Evolutionary conservation across 1,140 invertebrate genomes (phyloP).

Genomic region (Tenebrio molitor): DNA sequence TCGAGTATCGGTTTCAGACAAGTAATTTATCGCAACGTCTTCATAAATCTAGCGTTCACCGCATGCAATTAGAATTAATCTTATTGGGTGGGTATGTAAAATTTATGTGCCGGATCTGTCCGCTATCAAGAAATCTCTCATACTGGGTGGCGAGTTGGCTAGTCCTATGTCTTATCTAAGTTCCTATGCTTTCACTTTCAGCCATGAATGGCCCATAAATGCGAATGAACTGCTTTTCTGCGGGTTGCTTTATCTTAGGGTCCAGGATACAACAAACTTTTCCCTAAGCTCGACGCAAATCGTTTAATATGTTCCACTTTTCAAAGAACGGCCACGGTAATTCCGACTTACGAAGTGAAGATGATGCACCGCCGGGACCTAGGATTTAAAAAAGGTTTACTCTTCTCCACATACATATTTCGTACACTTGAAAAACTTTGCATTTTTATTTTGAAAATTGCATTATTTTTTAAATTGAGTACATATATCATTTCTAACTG

Average conservation of each 20-base stretch:
- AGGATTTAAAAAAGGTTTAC: too few species aligned
- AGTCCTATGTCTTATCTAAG: slow-evolving; percentile 51
- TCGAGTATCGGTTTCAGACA: neutral
- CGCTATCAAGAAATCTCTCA: slow-evolving; percentile 42
- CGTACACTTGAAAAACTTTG: too few species aligned
- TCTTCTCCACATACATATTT: too few species aligned
- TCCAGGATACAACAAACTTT: slow-evolving; percentile 52
- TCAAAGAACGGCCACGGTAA: slow-evolving; percentile 43
- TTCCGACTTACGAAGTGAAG: slow-evolving; percentile 46
- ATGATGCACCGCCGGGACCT: too few species aligned
- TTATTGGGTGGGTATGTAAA: slow-evolving; percentile 53
- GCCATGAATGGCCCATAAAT: slow-evolving; percentile 54
- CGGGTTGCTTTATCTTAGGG: slow-evolving; percentile 51
- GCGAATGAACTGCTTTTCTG: slow-evolving; percentile 55
- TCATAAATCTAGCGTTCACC: slow-evolving; percentile 49
- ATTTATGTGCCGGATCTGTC: slow-evolving; percentile 46
- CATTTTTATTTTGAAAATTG: too few species aligned
- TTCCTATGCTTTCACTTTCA: slow-evolving; percentile 51
- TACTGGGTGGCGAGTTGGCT: slow-evolving; percentile 47
- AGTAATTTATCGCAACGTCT: slow-evolving; percentile 40
- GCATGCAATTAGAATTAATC: slow-evolving; percentile 56
- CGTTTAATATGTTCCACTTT: slow-evolving; percentile 54
- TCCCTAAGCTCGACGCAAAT: slow-evolving; percentile 53
- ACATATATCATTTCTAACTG: too few species aligned
- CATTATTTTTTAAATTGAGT: too few species aligned